Conservation (phyloP, 2,113 vertebrate genomes). For the Barbus barbus region DNA sequence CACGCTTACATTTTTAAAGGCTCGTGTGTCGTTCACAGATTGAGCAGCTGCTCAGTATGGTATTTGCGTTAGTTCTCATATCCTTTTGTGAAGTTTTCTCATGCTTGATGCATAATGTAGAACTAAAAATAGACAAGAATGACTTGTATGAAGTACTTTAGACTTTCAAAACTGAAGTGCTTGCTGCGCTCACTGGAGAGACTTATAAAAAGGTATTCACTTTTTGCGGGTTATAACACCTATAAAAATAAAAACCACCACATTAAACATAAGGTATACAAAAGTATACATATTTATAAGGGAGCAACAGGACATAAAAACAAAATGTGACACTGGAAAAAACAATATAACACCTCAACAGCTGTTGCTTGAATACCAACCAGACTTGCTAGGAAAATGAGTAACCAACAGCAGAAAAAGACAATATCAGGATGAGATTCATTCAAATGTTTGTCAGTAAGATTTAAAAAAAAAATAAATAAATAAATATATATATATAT, state of each 20-base stretch:
- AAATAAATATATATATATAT: too few relatives aligned
- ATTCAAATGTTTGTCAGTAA: neutral
- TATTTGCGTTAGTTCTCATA: neutral
- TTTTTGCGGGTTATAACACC: neutral
- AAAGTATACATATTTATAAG: neutral
- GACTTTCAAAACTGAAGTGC: neutral
- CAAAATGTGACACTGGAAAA: neutral
- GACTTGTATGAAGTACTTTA: neutral
- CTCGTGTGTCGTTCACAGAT: neutral
- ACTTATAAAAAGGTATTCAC: neutral
- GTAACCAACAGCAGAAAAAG: neutral
- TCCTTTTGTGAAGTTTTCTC: neutral
- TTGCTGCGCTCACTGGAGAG: neutral
- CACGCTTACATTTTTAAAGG: too few relatives aligned
- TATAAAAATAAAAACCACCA: neutral
- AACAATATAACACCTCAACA: constrained; percentile 15
- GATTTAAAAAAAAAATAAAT: too few relatives aligned
- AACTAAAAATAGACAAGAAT: neutral
- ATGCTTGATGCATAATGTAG: neutral
- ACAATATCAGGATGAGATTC: neutral
- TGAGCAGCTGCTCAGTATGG: neutral
- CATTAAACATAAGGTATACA: neutral
- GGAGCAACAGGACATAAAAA: neutral
- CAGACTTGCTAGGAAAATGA: neutral
- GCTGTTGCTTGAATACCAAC: neutral